Evolutionary conservation across 2,888 invertebrate genomes (phyloP).

Genomic region (Cyaniris semiargus): DNA sequence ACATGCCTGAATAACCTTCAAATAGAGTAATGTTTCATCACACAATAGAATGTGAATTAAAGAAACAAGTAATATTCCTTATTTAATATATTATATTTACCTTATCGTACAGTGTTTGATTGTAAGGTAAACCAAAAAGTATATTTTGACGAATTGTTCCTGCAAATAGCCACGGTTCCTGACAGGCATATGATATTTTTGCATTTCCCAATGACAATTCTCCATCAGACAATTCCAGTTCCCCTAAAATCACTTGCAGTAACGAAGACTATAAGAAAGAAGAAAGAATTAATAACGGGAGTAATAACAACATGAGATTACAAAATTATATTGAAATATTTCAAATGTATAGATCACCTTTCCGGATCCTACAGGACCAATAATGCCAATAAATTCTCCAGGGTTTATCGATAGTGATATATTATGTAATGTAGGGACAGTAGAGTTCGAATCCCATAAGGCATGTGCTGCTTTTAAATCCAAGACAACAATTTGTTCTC

Average conservation of each 20-base stretch:
- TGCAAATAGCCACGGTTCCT: slow-evolving; percentile 89
- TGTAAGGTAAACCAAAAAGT: slow-evolving; percentile 84
- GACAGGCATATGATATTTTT: slow-evolving; percentile 84
- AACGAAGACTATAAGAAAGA: slow-evolving; percentile 66
- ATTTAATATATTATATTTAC: slow-evolving; percentile 46
- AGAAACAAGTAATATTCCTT: slow-evolving; percentile 45
- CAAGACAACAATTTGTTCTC: neutral
- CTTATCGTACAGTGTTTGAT: slow-evolving; percentile 72
- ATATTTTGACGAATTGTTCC: slow-evolving; percentile 88
- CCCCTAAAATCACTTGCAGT: slow-evolving; percentile 85
- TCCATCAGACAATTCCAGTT: slow-evolving; percentile 83
- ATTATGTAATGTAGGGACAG: slow-evolving; percentile 71
- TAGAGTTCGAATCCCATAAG: neutral
- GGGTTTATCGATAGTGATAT: slow-evolving; percentile 71
- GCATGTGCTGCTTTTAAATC: neutral
- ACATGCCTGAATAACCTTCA: slow-evolving; percentile 10
- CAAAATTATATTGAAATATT: neutral
- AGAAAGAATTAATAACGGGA: neutral
- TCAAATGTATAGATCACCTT: slow-evolving; percentile 72
- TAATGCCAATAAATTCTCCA: slow-evolving; percentile 83
- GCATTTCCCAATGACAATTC: slow-evolving; percentile 80
- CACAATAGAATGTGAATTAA: too few relatives aligned
- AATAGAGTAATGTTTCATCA: neutral
- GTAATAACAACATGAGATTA: neutral
- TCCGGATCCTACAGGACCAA: slow-evolving; percentile 88